Percentiles rank a stretch among this genome's conserved stretches.
Conservation (phyloP, 1,140 invertebrate genomes). For the Platorchestia sp. region DNA sequence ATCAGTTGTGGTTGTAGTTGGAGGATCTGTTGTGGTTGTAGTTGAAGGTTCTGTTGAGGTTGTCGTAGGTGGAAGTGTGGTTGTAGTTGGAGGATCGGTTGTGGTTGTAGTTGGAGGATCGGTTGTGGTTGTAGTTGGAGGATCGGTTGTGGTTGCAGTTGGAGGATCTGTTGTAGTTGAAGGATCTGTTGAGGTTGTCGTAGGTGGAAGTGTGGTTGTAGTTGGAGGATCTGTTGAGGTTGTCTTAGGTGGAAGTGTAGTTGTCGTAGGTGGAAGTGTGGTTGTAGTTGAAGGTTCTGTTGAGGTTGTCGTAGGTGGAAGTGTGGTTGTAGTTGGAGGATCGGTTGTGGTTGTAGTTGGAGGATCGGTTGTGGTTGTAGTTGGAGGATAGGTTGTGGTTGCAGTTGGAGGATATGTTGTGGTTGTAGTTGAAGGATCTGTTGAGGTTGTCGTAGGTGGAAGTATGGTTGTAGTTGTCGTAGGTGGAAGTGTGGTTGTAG, state of each 20-base stretch:
- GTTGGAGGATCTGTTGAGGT: not conserved
- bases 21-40: not conserved
- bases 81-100: not conserved
- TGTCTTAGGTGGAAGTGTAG: not conserved
- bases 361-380: not conserved
- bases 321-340: not conserved
- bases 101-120: not conserved
- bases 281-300: not conserved
- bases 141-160: not conserved
- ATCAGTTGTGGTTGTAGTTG: not conserved
- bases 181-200: not conserved
- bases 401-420: not conserved
- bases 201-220: not conserved
- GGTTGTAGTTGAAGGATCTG: not conserved
- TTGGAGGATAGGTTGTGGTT: not conserved
- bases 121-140: not conserved
- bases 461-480: not conserved
- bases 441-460: not conserved
- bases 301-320: not conserved
- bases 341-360: not conserved
- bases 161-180: not conserved
- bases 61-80: not conserved
- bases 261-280: not conserved
- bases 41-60: slow-evolving; percentile 15
- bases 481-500: not conserved